These are phyloP conservation scores for Arenicola marina DNA, from an alignment of 2,888 invertebrate species.

Conservation along the genomic window DNA sequence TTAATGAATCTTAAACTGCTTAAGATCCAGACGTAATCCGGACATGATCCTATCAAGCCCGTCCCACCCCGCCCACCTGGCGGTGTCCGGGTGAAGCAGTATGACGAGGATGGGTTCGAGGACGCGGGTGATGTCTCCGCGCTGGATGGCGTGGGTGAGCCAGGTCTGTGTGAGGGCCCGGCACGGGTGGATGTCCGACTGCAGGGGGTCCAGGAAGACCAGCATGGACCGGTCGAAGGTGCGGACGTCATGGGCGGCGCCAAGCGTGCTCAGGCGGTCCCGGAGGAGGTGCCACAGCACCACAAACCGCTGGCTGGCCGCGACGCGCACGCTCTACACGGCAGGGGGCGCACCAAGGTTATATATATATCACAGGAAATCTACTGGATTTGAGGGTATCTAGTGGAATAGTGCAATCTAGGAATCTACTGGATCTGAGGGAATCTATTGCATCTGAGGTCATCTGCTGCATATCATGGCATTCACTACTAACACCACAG, in stretches of 20 bases:
- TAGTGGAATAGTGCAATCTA: no score
- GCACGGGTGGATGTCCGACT: slow-evolving; percentile 64
- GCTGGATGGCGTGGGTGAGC: slow-evolving; percentile 69
- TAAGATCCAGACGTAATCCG: no score
- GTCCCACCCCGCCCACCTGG: no score
- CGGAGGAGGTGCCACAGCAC: slow-evolving; percentile 79
- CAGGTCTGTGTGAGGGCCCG: slow-evolving; percentile 65
- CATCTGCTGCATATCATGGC: no score
- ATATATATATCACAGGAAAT: no score
- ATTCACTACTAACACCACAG: no score
- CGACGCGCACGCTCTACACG: slow-evolving; percentile 40
- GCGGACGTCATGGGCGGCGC: background rate
- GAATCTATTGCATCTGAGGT: no score
- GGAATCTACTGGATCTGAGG: no score
- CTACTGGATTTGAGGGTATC: no score
- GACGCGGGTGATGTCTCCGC: slow-evolving; percentile 76
- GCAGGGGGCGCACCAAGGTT: no score
- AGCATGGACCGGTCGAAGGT: slow-evolving; percentile 67
- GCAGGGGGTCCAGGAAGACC: slow-evolving; percentile 74
- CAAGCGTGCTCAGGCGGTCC: slow-evolving; percentile 60
- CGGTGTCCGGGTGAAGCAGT: slow-evolving; percentile 78
- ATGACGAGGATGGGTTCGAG: slow-evolving; percentile 78
- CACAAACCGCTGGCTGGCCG: slow-evolving; percentile 70
- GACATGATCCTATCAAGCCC: no score
- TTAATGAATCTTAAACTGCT: no score